Conservation (phyloP, 2,888 invertebrate genomes). For the Ochropleura leucogaster region DNA sequence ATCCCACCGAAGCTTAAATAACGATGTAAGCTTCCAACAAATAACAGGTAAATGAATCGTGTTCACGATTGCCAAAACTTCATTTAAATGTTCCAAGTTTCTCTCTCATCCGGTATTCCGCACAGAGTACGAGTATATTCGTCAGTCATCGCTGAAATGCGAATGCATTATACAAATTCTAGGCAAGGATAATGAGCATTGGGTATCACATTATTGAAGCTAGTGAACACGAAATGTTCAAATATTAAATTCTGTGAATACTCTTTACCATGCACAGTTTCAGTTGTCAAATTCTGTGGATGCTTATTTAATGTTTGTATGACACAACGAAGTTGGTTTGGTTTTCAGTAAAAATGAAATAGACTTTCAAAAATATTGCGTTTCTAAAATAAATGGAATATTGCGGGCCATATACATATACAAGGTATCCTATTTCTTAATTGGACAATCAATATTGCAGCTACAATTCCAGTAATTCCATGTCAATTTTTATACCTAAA, state of each 20-base stretch:
- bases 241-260: neutral
- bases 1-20: neutral
- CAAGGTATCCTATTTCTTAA: neutral
- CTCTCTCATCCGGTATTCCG: neutral
- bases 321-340: neutral
- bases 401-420: neutral
- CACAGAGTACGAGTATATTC: neutral
- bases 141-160: neutral
- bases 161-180: slow-evolving; percentile 7
- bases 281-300: neutral
- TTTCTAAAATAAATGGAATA: neutral
- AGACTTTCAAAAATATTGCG: neutral
- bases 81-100: neutral
- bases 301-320: neutral
- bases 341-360: neutral
- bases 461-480: neutral
- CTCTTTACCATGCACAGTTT: too few species aligned
- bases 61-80: neutral
- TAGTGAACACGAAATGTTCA: neutral
- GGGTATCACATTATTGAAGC: neutral
- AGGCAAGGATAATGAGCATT: neutral
- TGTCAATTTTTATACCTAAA: neutral
- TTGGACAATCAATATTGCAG: neutral
- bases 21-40: neutral
- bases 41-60: neutral